A percentile compares a stretch with the other conserved stretches of the same genome.
Conservation (phyloP, 2,113 vertebrate genomes). For the Rhinopomastus cyanomelas region DNA sequence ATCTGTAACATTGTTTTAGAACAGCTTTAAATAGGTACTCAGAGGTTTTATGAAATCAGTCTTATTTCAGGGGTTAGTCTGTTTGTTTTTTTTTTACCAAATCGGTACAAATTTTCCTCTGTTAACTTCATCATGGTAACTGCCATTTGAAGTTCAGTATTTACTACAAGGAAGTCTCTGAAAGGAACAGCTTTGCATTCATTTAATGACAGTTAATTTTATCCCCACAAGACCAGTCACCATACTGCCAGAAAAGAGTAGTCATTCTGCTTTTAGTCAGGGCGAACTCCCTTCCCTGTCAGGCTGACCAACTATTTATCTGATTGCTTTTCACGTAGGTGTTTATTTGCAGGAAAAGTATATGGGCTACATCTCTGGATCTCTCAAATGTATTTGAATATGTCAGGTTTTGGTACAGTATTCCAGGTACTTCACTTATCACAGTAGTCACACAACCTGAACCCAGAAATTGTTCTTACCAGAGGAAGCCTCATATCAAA, state of each 20-base stretch:
- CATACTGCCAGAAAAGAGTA: not conserved
- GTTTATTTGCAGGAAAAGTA: not conserved
- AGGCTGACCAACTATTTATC: not conserved
- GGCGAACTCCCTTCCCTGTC: not conserved
- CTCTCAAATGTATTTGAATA: not conserved
- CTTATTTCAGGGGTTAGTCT: not conserved
- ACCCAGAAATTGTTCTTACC: not conserved
- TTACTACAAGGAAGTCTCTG: not conserved
- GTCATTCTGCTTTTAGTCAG: not conserved
- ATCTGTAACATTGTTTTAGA: not conserved
- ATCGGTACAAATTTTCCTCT: not conserved
- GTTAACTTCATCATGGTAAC: not conserved
- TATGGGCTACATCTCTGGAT: not conserved
- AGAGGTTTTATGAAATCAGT: not conserved
- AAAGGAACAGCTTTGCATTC: not conserved
- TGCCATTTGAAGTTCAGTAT: not conserved
- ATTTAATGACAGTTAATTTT: not conserved
- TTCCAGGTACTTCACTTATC: not conserved
- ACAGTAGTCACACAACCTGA: not conserved
- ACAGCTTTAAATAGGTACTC: not conserved
- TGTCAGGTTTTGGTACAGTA: not conserved
- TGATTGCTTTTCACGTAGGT: not conserved
- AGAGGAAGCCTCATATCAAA: not conserved
- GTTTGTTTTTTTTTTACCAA: not conserved
- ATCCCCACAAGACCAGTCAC: not conserved